Conservation (phyloP, 2,113 vertebrate genomes). For the Ceyx melanurus region DNA sequence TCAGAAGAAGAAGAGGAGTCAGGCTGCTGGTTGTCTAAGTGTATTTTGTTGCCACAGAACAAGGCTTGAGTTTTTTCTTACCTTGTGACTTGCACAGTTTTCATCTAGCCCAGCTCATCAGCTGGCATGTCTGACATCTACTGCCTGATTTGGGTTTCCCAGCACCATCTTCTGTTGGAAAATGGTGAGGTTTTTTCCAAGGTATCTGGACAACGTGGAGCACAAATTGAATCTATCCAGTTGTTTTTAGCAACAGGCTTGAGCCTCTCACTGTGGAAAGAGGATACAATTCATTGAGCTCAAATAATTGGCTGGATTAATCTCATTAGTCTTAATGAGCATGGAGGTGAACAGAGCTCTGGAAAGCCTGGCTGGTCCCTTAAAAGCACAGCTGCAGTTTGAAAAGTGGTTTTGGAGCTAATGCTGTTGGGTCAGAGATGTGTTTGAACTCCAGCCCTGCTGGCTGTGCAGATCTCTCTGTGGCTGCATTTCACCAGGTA, state of each 20-base stretch:
- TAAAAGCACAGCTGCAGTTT: neutral
- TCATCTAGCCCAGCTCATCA: neutral
- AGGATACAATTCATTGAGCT: neutral
- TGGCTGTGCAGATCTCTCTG: neutral
- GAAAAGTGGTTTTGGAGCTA: neutral
- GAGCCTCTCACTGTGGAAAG: conserved; percentile 62
- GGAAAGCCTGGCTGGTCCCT: neutral
- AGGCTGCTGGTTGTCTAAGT: neutral
- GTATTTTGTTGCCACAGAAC: neutral
- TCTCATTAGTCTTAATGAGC: neutral
- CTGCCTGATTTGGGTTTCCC: neutral
- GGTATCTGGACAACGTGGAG: neutral
- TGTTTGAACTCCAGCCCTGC: neutral
- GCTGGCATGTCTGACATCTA: accelerated
- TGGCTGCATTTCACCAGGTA: neutral
- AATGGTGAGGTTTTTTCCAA: neutral
- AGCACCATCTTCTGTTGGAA: neutral
- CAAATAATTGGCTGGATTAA: neutral
- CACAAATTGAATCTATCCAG: neutral
- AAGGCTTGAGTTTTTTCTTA: neutral
- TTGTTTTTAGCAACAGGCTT: conserved; percentile 46
- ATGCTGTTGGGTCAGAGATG: neutral
- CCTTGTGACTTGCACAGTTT: neutral
- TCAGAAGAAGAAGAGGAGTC: neutral
- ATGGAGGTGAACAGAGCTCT: neutral